Evolutionary conservation across 2,113 vertebrate species (phyloP).

Genomic region (human): GRCh38 chr5:33612501-33613000

Average conservation of each 20-base stretch:
- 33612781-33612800: neutral
- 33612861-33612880: neutral
- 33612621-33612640: neutral
- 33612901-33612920: neutral
- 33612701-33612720: neutral
- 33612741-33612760: neutral
- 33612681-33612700: neutral
- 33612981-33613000: neutral
- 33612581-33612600: neutral
- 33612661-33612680: neutral
- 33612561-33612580: neutral
- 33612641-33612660: neutral
- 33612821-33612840: fast-evolving
- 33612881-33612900: neutral
- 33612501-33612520: neutral
- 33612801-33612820: fast-evolving
- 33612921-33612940: neutral
- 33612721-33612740: neutral
- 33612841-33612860: neutral
- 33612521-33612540: neutral
- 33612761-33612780: neutral
- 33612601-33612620: neutral
- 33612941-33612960: neutral
- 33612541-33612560: neutral
- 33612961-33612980: neutral